These are phyloP conservation scores for Megathymus violae DNA, from an alignment of 1,140 invertebrate genomes.

Conservation along the genomic window DNA sequence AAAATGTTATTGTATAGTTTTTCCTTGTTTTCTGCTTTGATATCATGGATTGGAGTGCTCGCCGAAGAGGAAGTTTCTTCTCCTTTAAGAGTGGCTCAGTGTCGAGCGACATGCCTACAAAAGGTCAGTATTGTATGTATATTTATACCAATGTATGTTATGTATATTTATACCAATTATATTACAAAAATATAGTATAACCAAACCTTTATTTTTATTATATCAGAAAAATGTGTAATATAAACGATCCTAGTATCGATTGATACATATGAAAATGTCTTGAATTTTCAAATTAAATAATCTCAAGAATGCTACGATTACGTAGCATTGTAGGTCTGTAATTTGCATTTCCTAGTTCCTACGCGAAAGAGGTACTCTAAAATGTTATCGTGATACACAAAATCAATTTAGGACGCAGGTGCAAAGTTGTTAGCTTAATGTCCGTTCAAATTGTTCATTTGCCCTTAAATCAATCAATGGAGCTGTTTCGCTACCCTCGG, in stretches of 20 bases:
- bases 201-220: no score
- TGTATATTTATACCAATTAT: no score
- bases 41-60: constrained; percentile 76
- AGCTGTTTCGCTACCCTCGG: constrained; percentile 30
- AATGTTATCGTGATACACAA: constrained; percentile 18
- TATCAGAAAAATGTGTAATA: no score
- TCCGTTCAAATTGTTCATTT: constrained; percentile 60
- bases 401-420: constrained; percentile 43
- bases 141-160: no score
- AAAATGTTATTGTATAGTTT: constrained; percentile 82
- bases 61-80: constrained; percentile 86
- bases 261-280: no score
- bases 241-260: no score
- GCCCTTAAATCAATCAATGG: constrained; percentile 59
- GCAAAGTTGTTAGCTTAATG: constrained; percentile 38
- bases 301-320: background rate
- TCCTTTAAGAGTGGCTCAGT: constrained; percentile 87
- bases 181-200: no score
- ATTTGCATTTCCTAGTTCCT: background rate
- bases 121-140: constrained; percentile 78
- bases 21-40: constrained; percentile 70
- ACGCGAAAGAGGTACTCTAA: background rate
- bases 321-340: constrained; percentile 6
- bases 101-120: constrained; percentile 87
- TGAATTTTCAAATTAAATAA: background rate